phyloP scores from a whole-genome alignment of 2,797 vertebrate genomes.

The Mus spretus region DNA sequence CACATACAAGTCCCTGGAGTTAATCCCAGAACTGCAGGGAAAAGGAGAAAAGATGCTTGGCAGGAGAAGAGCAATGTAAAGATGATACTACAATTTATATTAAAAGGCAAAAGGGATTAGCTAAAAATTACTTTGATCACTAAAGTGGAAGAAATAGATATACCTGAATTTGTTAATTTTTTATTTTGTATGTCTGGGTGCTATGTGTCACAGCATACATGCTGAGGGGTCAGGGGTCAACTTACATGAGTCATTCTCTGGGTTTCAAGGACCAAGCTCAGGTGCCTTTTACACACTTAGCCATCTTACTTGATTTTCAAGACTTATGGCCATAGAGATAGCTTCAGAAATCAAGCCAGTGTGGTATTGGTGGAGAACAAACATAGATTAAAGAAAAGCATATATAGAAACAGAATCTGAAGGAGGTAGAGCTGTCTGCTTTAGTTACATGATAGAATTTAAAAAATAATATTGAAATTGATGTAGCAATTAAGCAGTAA shows the following conservation, averaged over 20 bases:
- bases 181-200: neutral
- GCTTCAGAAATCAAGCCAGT: neutral
- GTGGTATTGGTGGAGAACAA: neutral
- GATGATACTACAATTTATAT: neutral
- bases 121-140: neutral
- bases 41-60: neutral
- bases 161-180: neutral
- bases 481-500: too few species aligned
- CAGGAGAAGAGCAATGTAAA: neutral
- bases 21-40: neutral
- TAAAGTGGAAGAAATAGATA: neutral
- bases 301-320: neutral
- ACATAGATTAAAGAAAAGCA: neutral
- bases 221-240: neutral
- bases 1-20: neutral
- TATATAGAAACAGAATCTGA: neutral
- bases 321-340: neutral
- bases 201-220: neutral
- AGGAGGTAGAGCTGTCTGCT: neutral
- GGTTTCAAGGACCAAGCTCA: neutral
- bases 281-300: neutral
- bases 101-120: neutral
- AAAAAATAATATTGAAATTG: neutral
- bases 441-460: neutral
- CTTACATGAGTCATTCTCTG: neutral